Evolutionary conservation across 2,113 vertebrate species (phyloP), one percentile per base, ranked within the genome.

Genomic region (Lasiurus cinereus): DNA sequence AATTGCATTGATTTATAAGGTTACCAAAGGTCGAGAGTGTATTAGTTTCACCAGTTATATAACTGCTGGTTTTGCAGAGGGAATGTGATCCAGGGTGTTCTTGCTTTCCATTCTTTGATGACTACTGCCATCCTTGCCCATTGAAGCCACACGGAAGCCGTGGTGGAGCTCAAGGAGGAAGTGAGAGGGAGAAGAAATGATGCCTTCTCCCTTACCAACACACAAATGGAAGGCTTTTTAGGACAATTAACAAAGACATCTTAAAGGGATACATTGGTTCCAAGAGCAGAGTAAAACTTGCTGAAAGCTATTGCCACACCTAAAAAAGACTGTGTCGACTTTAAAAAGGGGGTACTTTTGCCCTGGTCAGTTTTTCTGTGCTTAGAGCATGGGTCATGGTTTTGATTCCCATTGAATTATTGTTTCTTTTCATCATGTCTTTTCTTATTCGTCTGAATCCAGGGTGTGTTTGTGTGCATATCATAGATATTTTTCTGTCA

Each of bases 401-500:
- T 62, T 62, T 62, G 59, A 62, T 62, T 62, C 22, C 59, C 27
- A 78, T 9, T 62, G 24, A 80, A 90, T 86, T 64, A 59, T 66
- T 78, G 19, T 72, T 80, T 91, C 66, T 88, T 31, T 31, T 88
- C 43, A 31, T 76, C 39, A 5, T 43, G 10, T 43, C 69, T 94
- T 88, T 90, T 92, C 66, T 92, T 64, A 82, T 7, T 91, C 46
- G 69, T 86, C 39, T 59, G 29, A 91, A 86, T 52, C 15, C 18
- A 70, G 3, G 59, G 59, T 62, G 59, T 62, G 56, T n/a, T 64
- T 62, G 59, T 62, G 59, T 62, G 52, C 1, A 14, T 84, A 76
- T 89, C 89, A 59, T 83, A 83, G 82, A 46, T 85, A 64, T 74
- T 85, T 64, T 74, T 93, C 77, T 96, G 92, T 76, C 50, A 72